A percentile compares a stretch with the other conserved stretches of the same genome.
Evolutionary conservation across 2,888 invertebrate genomes (phyloP).

Genomic region (Phorcus lineatus): DNA sequence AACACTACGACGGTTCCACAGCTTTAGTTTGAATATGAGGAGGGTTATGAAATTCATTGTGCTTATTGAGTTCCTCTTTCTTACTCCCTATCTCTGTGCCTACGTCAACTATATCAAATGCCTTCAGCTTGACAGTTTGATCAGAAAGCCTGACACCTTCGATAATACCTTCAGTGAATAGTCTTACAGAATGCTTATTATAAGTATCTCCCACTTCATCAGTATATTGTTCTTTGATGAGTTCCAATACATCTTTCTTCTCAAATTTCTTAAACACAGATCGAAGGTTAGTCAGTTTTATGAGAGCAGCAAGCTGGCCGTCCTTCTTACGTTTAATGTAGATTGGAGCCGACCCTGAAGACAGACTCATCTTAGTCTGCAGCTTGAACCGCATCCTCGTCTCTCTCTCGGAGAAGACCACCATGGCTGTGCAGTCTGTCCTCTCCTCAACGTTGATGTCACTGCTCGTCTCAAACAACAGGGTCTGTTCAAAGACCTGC

Average conservation of each 20-base stretch:
- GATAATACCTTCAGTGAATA: constrained; percentile 37
- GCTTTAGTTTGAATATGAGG: too few relatives aligned
- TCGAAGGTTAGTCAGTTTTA: constrained; percentile 28
- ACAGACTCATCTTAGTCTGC: constrained; percentile 37
- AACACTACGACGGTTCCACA: too few relatives aligned
- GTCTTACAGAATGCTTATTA: constrained; percentile 23
- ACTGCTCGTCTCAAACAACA: constrained; percentile 41
- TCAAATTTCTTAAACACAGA: constrained; percentile 32
- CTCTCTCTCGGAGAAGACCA: constrained; percentile 31
- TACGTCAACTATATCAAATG: neutral
- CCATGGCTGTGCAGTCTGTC: constrained; percentile 35
- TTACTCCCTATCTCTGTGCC: neutral
- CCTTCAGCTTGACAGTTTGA: constrained; percentile 31
- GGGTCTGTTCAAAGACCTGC: constrained; percentile 37
- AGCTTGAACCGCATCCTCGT: constrained; percentile 36
- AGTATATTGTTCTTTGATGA: neutral
- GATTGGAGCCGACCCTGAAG: constrained; percentile 29
- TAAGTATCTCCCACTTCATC: neutral
- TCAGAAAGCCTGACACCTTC: constrained; percentile 38
- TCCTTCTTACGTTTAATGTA: constrained; percentile 26
- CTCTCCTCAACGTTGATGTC: constrained; percentile 36
- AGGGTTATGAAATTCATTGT: too few relatives aligned
- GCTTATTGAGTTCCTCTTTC: too few relatives aligned
- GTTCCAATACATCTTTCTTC: neutral
- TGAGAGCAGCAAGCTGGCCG: neutral